Base-by-base conservation (phyloP, 2,888 invertebrate species). In the Dusona sp. region DNA sequence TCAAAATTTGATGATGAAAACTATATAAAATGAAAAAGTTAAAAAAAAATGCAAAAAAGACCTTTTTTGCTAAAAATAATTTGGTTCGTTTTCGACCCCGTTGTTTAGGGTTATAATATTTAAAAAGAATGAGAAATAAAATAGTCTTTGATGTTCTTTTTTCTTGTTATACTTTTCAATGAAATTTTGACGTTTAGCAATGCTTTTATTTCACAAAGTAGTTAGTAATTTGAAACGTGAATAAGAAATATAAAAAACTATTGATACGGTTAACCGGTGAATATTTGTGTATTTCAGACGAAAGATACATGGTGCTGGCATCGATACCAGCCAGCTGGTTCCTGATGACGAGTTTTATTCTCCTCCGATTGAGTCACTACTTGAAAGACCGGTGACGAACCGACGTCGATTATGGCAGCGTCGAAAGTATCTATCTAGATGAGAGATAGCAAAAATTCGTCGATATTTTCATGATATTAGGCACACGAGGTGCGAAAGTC, bases 241-340 rank as follows among this genome's bases (percentile, higher is more conserved):
- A 16, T 11, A n/a, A 2, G 29, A 25, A 29, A 16, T 16, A 11
- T 3, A 61, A 61, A 4, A n/a, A 72, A 48, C 8, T 6, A 9
- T 29, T 48, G 2, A 33, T 48, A 48, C 6, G 25, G 25, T 54
- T 74, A 25, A 75, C 16, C n/a, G n/a, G n/a, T 65, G 11, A 33
- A 77, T 22, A 13, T 68, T 70, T 82, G 68, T 91, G 91, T 94
- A 93, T 96, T 96, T 88, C 96, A 96, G 97, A 98, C 93, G 97
- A 98, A 93, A 95, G 97, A 90, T 98, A 97, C 94, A 95, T 96
- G 87, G 95, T 98, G 83, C 95, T 98, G 86, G 96, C 97, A 4
- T 98, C 98, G 65, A 96, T 98, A 90, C 98, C 98, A 33, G 97
- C 96, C 7, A 96, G 97, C 87, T 94, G 97, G 91, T 98, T 96